Conservation (phyloP, 2,888 invertebrate species). For the Dolichopus griseipennis region DNA sequence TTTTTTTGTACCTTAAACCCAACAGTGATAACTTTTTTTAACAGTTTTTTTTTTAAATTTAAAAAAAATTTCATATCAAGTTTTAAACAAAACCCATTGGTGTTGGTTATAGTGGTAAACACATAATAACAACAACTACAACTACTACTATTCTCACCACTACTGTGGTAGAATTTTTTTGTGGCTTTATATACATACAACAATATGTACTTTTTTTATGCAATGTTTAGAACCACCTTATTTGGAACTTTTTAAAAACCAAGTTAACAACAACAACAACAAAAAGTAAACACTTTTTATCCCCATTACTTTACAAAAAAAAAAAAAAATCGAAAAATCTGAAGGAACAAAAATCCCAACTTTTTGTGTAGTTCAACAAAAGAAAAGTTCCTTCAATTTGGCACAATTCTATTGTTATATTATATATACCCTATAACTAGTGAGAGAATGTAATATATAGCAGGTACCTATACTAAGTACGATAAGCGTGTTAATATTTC, state of each 20-base stretch:
- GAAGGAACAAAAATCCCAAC: background rate
- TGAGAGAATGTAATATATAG: too few species aligned
- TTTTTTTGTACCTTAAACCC: too few species aligned
- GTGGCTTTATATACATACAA: background rate
- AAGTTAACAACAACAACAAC: background rate
- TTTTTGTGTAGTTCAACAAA: background rate
- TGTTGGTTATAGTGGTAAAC: background rate
- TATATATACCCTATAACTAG: too few species aligned
- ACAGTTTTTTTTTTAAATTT: too few species aligned
- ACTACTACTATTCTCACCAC: background rate
- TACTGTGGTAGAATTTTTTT: background rate
- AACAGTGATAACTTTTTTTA: too few species aligned
- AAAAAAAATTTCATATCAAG: too few species aligned
- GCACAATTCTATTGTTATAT: background rate
- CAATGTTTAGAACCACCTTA: background rate
- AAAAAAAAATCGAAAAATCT: background rate
- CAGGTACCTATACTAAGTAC: too few species aligned
- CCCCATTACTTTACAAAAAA: too few species aligned
- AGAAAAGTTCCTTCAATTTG: slow-evolving; percentile 1
- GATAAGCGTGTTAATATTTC: too few species aligned
- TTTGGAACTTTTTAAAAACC: background rate
- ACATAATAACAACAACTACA: background rate
- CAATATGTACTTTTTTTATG: background rate
- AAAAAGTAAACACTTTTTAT: background rate
- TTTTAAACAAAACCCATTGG: background rate